Evolutionary conservation across 2,113 vertebrate species (phyloP), one percentile per base, ranked within the genome.

Genomic region (Prionailurus bengalensis): DNA sequence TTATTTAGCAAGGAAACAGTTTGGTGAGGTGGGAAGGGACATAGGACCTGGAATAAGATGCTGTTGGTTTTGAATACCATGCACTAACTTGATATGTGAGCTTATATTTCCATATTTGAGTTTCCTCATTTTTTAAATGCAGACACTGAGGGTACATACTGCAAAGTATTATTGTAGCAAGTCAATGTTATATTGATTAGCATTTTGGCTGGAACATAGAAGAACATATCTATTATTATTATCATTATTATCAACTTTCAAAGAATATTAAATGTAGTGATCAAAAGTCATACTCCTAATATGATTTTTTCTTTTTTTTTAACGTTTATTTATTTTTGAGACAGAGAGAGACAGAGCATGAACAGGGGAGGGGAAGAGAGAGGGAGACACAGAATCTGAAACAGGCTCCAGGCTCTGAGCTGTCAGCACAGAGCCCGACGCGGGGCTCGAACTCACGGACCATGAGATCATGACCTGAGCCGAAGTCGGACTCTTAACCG

Each of bases 231-330:
- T 85, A 21, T 53, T 29, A 70, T 17, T 73, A 39, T n/a, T 63
- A 85, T 33, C 25, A 96, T 61, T 6, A 74, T 48, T 80, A 80
- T 84, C 79, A 45, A 42, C 31, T 74, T 58, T 58, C 63, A 95
- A 90, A 55, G 63, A 85, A 85, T 88, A 88, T 92, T 87, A 39
- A 86, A 86, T 66, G 6, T 58, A 55, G 65, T 87, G 6, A n/a
- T 66, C 42, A 92, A 86, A 91, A 91, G 55, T 39, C 19, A 79
- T 53, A 89, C 48, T 55, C 73, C 76, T 39, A 73, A 53, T 70
- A 45, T 76, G 13, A 36, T 71, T 45, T 45, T 45, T 45, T 45
- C 9, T 45, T 45, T 45, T 45, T 45, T 45, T 45, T 45, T 8
- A 45, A 45, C 8, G 8, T 45, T 45, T 45, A 45, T 9, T 45